These are phyloP conservation scores for Trichoplusia ni DNA, from an alignment of 1,140 invertebrate genomes.

Conservation along the genomic window DNA sequence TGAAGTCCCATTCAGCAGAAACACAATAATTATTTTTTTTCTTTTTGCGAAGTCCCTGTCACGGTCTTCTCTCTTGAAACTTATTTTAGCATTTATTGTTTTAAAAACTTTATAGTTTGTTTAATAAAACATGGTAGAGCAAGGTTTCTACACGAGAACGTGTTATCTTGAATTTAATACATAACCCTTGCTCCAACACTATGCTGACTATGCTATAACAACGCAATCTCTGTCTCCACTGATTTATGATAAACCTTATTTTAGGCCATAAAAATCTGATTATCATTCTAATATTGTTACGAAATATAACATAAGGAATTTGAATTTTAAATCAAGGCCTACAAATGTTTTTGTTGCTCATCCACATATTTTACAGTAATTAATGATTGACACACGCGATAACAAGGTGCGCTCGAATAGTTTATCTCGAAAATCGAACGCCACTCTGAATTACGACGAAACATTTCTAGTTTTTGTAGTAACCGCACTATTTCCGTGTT, in stretches of 20 bases:
- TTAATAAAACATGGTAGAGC: too few relatives aligned
- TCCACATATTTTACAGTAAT: conserved; percentile 16
- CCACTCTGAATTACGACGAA: conserved; percentile 10
- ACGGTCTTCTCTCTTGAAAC: too few relatives aligned
- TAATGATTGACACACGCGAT: conserved; percentile 16
- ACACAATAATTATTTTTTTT: too few relatives aligned
- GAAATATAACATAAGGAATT: background rate
- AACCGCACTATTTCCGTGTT: conserved; percentile 14
- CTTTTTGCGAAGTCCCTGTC: too few relatives aligned
- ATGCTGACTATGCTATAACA: too few relatives aligned
- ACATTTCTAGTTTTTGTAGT: conserved; percentile 26
- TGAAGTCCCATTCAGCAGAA: too few relatives aligned
- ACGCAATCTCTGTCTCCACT: too few relatives aligned
- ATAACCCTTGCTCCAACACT: too few relatives aligned
- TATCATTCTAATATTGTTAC: background rate
- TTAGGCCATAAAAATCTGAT: background rate
- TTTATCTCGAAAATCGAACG: conserved; percentile 16
- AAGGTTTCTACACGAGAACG: too few relatives aligned
- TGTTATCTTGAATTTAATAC: too few relatives aligned
- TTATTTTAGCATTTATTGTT: too few relatives aligned
- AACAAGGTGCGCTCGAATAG: conserved; percentile 18
- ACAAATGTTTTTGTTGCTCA: background rate
- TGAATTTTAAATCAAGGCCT: background rate
- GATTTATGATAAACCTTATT: background rate
- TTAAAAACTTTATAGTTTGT: too few relatives aligned